Evolutionary conservation across 1,140 invertebrate genomes (phyloP), one percentile per base, ranked within the genome.

Genomic region (Leptinotarsa defecta): DNA sequence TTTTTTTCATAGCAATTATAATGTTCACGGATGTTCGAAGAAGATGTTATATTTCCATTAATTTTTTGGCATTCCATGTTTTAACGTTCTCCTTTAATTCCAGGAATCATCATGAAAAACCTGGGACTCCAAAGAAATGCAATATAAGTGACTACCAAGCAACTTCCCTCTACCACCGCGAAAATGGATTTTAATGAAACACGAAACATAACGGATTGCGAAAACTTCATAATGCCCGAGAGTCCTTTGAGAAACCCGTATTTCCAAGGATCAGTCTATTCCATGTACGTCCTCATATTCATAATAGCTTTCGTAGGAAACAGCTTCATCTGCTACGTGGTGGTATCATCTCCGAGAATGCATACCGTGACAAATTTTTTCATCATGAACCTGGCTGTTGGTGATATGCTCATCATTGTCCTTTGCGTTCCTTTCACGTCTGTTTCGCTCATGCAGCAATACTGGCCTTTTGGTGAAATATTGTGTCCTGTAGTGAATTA

Each of bases 391-490:
- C 86, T 97, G 71, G 94, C 95, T 0, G 86, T 96, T 11, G 94
- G 94, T 22, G 95, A 97, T 83, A 91, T 97, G 20, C 85, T 95
- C 43, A 95, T 96, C 90, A 92, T 94, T 0, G 78, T 95, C 2
- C 91, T 96, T 76, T 96, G 94, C 82, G 91, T 96, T n/a, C 95
- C 95, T 2, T 95, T 95, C 79, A 92, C 93, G 3, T 95, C 94
- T 77, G 89, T 95, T 1, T 89, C 93, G 3, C 91, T 90, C 27
- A 86, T 95, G 52, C 85, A 94, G 19, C 89, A 91, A 76, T 92
- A 95, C 79, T 97, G 95, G 95, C 94, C 94, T 0, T 96, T 97
- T 81, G 94, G 94, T 4, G 83, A 83, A 8, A 84, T 91, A 8
- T 89, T 96, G 79, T 97, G 95, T 83, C 89, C 92, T 57, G 86